Evolutionary conservation across 2,888 invertebrate species (phyloP).

Genomic region (Liposcelis brunnea): DNA sequence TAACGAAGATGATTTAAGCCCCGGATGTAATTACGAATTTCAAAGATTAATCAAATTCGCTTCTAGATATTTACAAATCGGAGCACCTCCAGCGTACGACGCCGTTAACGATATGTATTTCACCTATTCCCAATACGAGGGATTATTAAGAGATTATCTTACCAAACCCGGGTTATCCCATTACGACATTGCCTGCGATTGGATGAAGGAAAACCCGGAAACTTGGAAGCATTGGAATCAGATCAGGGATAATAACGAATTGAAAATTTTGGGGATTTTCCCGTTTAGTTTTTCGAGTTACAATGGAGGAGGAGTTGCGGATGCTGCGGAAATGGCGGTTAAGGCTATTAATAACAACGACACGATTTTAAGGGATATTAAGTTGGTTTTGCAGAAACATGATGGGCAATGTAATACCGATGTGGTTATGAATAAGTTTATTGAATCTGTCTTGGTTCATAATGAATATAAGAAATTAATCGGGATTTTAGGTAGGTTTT

Average conservation of each 20-base stretch:
- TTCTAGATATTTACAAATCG: slow-evolving; percentile 36
- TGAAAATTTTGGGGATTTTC: slow-evolving; percentile 52
- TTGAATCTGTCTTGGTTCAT: slow-evolving; percentile 42
- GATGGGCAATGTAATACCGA: slow-evolving; percentile 56
- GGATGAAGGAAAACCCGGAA: slow-evolving; percentile 35
- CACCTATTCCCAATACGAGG: slow-evolving; percentile 32
- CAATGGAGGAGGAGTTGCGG: slow-evolving; percentile 39
- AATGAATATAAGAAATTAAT: slow-evolving; percentile 38
- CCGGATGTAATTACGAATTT: slow-evolving; percentile 48
- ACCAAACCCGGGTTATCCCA: slow-evolving; percentile 17
- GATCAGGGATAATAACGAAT: slow-evolving; percentile 25
- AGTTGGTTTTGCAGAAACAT: slow-evolving; percentile 34
- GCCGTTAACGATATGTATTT: slow-evolving; percentile 34
- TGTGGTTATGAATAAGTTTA: slow-evolving; percentile 55
- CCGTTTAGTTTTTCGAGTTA: slow-evolving; percentile 43
- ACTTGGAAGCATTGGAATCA: slow-evolving; percentile 32
- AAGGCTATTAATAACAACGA: slow-evolving; percentile 41
- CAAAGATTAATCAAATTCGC: slow-evolving; percentile 48
- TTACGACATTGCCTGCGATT: slow-evolving; percentile 43
- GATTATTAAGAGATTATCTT: slow-evolving; percentile 24
- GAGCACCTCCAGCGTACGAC: slow-evolving; percentile 33
- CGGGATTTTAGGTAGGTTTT: slow-evolving; percentile 43
- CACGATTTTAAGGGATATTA: slow-evolving; percentile 39
- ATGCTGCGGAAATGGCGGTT: slow-evolving; percentile 45
- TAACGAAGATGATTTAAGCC: slow-evolving; percentile 21